These are phyloP conservation scores for Tipula helvola DNA, from an alignment of 2,888 invertebrate species.

Conservation along the genomic window DNA sequence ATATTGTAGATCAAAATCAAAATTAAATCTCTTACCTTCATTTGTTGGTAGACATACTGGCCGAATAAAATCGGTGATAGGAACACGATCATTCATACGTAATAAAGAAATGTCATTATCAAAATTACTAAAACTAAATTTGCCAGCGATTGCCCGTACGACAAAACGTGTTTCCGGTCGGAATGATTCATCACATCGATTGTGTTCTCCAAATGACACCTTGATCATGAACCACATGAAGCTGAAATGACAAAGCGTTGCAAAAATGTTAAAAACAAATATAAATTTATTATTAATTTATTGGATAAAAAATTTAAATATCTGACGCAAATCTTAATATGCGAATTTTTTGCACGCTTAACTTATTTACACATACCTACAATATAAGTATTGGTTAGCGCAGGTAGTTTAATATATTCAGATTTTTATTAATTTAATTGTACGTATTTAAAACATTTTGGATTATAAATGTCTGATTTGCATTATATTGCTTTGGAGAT, in stretches of 20 bases:
- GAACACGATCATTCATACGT: conserved; percentile 66
- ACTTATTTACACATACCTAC: too few species aligned
- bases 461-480: too few species aligned
- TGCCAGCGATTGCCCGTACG: conserved; percentile 59
- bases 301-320: too few species aligned
- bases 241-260: conserved; percentile 33
- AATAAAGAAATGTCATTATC: conserved; percentile 79
- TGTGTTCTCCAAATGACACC: conserved; percentile 77
- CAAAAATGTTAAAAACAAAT: background rate
- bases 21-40: conserved; percentile 39
- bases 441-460: too few species aligned
- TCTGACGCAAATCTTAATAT: too few species aligned
- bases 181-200: conserved; percentile 60
- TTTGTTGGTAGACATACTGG: conserved; percentile 70
- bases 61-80: conserved; percentile 62
- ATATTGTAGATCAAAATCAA: too few species aligned
- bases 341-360: too few species aligned
- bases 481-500: too few species aligned
- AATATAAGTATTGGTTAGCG: too few species aligned
- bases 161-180: conserved; percentile 70
- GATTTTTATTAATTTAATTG: too few species aligned
- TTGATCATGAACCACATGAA: conserved; percentile 92
- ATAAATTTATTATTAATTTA: background rate
- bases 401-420: too few species aligned
- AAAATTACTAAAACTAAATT: conserved; percentile 75